Evolutionary conservation across 2,888 invertebrate species (phyloP).

Genomic region (Drosophila subquinaria): DNA sequence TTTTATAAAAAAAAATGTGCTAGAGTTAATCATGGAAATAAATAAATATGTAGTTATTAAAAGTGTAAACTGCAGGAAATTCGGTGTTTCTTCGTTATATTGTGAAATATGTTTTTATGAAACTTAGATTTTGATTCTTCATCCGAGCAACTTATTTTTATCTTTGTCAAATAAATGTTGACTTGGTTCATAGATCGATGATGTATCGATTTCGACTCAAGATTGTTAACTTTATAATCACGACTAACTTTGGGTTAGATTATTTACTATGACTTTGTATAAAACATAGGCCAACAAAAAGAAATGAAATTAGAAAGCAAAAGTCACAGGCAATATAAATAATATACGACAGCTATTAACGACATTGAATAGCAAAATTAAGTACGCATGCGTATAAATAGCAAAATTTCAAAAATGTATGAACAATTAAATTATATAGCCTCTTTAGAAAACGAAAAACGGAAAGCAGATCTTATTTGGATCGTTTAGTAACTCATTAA

Average conservation of each 20-base stretch:
- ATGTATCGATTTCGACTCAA: background rate
- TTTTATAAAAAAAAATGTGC: constrained; percentile 3
- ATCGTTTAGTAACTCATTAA: constrained; percentile 7
- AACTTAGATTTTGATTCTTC: background rate
- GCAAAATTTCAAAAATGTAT: background rate
- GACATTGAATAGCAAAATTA: constrained; percentile 11
- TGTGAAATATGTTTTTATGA: background rate
- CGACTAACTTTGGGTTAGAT: background rate
- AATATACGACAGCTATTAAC: constrained; percentile 18
- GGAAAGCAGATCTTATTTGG: background rate
- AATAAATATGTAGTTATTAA: background rate
- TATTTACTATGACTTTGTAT: background rate
- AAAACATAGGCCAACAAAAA: background rate
- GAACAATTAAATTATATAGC: constrained; percentile 6
- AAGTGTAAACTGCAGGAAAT: background rate
- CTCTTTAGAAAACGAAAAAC: background rate
- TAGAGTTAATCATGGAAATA: background rate
- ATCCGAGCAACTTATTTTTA: background rate
- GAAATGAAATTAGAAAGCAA: background rate
- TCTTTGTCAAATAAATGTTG: too few relatives aligned
- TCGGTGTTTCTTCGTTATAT: background rate
- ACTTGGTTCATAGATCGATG: background rate
- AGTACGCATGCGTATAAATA: constrained; percentile 13
- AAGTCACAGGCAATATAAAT: constrained; percentile 14
- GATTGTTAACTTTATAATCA: background rate